phyloP scores from a whole-genome alignment of 1,140 invertebrate species.

The Heliconius hermathena region DNA sequence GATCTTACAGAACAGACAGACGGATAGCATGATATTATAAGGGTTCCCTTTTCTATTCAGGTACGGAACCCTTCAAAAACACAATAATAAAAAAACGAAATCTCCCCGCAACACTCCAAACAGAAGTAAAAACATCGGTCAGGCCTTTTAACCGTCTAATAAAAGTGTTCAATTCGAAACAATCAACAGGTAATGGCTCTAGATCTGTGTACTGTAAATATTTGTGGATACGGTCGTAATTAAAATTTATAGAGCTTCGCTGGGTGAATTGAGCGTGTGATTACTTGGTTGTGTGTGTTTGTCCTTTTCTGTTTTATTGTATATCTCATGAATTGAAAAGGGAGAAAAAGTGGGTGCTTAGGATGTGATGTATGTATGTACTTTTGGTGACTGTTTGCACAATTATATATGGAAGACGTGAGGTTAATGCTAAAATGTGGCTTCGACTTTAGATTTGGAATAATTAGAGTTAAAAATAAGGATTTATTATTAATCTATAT shows the following conservation, averaged over 20 bases:
- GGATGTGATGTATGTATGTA: background rate
- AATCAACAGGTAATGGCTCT: conserved; percentile 16
- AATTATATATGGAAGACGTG: no score
- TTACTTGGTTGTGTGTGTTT: background rate
- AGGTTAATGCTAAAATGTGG: no score
- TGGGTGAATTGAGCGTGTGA: conserved; percentile 13
- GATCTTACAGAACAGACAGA: no score
- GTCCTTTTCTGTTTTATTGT: background rate
- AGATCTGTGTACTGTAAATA: conserved; percentile 20
- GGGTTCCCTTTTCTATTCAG: background rate
- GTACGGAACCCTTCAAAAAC: background rate
- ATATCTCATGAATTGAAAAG: background rate
- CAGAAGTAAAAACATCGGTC: background rate
- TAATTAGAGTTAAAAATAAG: no score
- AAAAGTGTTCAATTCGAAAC: conserved; percentile 4
- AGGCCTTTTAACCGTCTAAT: background rate
- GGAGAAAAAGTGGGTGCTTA: background rate
- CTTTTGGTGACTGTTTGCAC: background rate
- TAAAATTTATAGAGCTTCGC: conserved; percentile 13
- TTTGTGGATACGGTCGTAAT: conserved; percentile 9
- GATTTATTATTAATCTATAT: no score
- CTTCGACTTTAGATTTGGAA: no score
- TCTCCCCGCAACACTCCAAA: background rate
- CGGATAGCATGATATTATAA: background rate
- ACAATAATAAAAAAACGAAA: background rate